Evolutionary conservation across 2,888 invertebrate genomes (phyloP).

Genomic region (Hanleya hanleyi): DNA sequence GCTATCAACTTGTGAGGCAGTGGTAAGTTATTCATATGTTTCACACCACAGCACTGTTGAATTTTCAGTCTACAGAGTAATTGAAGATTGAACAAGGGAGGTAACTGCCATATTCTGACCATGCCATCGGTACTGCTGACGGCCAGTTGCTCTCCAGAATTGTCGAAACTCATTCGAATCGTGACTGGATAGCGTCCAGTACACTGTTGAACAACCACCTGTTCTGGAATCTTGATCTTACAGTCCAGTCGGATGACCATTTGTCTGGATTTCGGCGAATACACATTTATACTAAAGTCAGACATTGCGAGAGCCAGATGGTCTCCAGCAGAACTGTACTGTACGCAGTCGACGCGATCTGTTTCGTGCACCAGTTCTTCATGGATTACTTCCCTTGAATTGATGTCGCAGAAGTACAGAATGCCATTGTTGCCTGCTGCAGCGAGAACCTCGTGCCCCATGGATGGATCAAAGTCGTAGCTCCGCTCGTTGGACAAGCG

Average conservation of each 20-base stretch:
- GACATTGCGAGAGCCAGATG: constrained; percentile 44
- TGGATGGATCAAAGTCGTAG: constrained; percentile 60
- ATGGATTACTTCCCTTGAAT: constrained; percentile 27
- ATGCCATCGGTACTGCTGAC: constrained; percentile 55
- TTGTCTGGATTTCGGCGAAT: constrained; percentile 33
- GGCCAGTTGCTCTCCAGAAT: constrained; percentile 51
- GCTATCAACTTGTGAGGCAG: constrained; percentile 36
- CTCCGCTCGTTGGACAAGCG: constrained; percentile 44
- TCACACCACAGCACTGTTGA: constrained; percentile 36
- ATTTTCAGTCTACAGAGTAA: constrained; percentile 52
- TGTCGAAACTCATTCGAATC: constrained; percentile 49
- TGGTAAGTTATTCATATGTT: constrained; percentile 42
- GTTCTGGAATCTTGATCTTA: constrained; percentile 32
- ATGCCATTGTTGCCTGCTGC: constrained; percentile 45
- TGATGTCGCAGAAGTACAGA: constrained; percentile 44
- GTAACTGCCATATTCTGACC: constrained; percentile 54
- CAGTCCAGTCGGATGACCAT: constrained; percentile 43
- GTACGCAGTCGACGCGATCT: constrained; percentile 44
- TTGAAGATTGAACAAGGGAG: constrained; percentile 42
- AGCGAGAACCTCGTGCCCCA: constrained; percentile 42
- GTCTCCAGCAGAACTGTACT: constrained; percentile 44
- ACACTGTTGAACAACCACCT: constrained; percentile 21
- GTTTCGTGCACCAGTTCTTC: constrained; percentile 19
- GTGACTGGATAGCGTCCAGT: constrained; percentile 38
- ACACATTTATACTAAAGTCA: constrained; percentile 43